A percentile compares a stretch with the other conserved stretches of the same genome.
Evolutionary conservation across 2,888 invertebrate species (phyloP).

Genomic region (Synanthedon vespiformis): DNA sequence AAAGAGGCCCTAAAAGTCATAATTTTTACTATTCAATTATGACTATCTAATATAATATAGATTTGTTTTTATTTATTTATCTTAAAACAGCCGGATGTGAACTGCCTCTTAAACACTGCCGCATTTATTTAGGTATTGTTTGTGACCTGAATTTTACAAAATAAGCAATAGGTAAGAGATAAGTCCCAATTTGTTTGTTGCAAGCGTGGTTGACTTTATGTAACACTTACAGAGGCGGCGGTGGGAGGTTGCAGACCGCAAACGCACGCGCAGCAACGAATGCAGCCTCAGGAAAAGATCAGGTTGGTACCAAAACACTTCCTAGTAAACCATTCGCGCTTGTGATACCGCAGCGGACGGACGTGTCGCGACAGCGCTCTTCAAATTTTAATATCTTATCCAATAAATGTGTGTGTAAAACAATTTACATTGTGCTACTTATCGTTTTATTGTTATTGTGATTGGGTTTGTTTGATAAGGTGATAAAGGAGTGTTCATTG

Average conservation of each 20-base stretch:
- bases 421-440: not conserved
- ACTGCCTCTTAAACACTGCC: no score
- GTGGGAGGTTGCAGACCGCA: conserved; percentile 48
- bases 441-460: not conserved
- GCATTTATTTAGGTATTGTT: no score
- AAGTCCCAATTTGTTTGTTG: not conserved
- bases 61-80: no score
- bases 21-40: no score
- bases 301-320: conserved; percentile 27
- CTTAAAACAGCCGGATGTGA: no score
- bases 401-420: no score
- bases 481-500: conserved; percentile 1
- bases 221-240: conserved; percentile 48
- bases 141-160: no score
- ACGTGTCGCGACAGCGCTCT: conserved; percentile 17
- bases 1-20: no score
- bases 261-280: conserved; percentile 37
- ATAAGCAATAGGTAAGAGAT: no score
- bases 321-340: conserved; percentile 45
- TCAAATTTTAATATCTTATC: conserved; percentile 2
- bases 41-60: no score
- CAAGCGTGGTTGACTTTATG: conserved; percentile 43
- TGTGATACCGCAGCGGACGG: conserved; percentile 25
- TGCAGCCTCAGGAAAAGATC: conserved; percentile 59
- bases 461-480: not conserved